These are phyloP conservation scores for Scotopteryx bipunctaria DNA, from an alignment of 2,888 invertebrate genomes.

Conservation along the genomic window DNA sequence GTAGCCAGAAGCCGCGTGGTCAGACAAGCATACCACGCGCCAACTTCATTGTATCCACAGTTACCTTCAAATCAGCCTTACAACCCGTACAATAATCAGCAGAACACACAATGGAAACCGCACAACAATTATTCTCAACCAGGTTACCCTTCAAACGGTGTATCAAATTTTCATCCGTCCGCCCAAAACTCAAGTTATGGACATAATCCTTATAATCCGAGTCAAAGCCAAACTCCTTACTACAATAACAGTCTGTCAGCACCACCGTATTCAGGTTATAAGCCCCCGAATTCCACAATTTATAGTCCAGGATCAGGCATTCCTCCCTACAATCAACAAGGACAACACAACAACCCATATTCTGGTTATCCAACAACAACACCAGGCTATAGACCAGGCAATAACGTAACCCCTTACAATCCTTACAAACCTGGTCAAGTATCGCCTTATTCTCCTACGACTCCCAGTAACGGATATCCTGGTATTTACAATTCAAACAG, in stretches of 20 bases:
- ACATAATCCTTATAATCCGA: conserved; percentile 9
- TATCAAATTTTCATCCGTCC: conserved; percentile 8
- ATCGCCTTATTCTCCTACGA: conserved; percentile 31
- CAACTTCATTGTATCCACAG: conserved; percentile 48
- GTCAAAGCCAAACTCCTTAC: conserved; percentile 16
- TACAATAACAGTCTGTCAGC: conserved; percentile 6
- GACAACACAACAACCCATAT: conserved; percentile 23
- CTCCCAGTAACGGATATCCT: conserved; percentile 27
- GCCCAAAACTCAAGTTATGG: conserved; percentile 10
- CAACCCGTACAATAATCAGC: conserved; percentile 32
- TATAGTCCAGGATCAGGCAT: conserved; percentile 20
- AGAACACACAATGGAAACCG: conserved; percentile 13
- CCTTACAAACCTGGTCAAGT: conserved; percentile 30
- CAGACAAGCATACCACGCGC: conserved; percentile 47
- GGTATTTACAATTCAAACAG: conserved; percentile 19
- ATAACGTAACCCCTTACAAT: conserved; percentile 8
- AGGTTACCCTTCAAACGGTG: conserved; percentile 23
- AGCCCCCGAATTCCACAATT: conserved; percentile 17
- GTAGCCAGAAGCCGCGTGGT: conserved; percentile 36
- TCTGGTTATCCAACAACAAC: conserved; percentile 21
- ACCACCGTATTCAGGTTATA: conserved; percentile 19
- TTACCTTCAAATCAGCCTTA: conserved; percentile 44
- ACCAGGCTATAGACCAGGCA: conserved; percentile 14
- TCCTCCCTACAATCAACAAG: conserved; percentile 24
- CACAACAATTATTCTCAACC: conserved; percentile 17